Conservation (phyloP, 2,888 invertebrate species). For the Rapana venosa region DNA sequence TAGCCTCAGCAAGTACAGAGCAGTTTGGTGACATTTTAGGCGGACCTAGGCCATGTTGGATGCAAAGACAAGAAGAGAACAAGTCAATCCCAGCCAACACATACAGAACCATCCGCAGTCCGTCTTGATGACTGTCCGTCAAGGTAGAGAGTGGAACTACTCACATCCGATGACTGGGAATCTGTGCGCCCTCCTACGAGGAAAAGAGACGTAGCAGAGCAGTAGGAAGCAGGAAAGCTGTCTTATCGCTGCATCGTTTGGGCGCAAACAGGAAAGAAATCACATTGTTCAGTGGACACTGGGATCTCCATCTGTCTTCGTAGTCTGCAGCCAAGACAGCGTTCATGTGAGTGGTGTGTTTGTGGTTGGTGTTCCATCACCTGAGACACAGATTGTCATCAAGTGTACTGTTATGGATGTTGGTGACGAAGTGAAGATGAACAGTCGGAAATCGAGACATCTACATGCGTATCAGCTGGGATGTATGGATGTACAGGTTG, state of each 20-base stretch:
- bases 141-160: conserved; percentile 47
- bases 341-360: conserved; percentile 54
- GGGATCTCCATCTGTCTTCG: conserved; percentile 48
- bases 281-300: conserved; percentile 44
- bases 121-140: conserved; percentile 44
- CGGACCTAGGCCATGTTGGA: conserved; percentile 58
- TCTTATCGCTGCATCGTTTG: conserved; percentile 53
- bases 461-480: conserved; percentile 16
- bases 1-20: conserved; percentile 48
- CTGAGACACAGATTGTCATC: background rate
- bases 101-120: conserved; percentile 38
- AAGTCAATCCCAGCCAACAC: conserved; percentile 7
- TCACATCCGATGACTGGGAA: conserved; percentile 51
- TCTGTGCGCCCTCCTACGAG: conserved; percentile 24
- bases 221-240: conserved; percentile 22
- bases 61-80: conserved; percentile 45
- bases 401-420: conserved; percentile 45
- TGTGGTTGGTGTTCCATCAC: conserved; percentile 37
- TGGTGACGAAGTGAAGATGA: conserved; percentile 42
- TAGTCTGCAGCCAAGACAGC: conserved; percentile 48
- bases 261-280: conserved; percentile 48
- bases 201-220: conserved; percentile 14
- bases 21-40: conserved; percentile 58
- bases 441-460: background rate
- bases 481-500: background rate